Evolutionary conservation across 2,888 invertebrate genomes (phyloP).

Genomic region (Phaedon cochleariae): DNA sequence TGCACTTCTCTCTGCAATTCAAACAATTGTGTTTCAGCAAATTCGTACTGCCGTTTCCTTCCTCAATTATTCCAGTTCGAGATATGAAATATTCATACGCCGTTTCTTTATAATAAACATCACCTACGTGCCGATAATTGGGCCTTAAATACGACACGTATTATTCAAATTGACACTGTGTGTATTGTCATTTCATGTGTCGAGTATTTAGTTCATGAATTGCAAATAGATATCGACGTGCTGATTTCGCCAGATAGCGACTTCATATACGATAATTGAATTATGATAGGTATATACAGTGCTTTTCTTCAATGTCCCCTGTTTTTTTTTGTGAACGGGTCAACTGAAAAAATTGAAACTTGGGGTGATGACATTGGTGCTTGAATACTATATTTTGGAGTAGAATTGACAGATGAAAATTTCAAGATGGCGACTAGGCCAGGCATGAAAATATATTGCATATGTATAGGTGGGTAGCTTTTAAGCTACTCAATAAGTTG

Average conservation of each 20-base stretch:
- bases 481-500: too few species aligned
- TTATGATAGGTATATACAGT: background rate
- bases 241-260: constrained; percentile 24
- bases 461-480: too few species aligned
- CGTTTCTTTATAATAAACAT: constrained; percentile 30
- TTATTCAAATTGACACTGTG: constrained; percentile 36
- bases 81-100: constrained; percentile 35
- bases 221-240: constrained; percentile 37
- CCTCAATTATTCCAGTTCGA: background rate
- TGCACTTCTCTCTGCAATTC: background rate
- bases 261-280: background rate
- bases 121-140: constrained; percentile 35
- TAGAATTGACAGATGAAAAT: too few species aligned
- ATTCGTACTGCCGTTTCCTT: background rate
- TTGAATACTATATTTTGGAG: too few species aligned
- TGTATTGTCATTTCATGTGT: constrained; percentile 35
- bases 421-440: too few species aligned
- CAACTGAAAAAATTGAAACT: too few species aligned
- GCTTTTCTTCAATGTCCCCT: too few species aligned
- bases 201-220: constrained; percentile 34
- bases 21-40: background rate
- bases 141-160: constrained; percentile 33
- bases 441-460: too few species aligned
- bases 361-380: too few species aligned
- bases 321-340: too few species aligned